These are phyloP conservation scores for Platycercus adscitus DNA, from an alignment of 2,113 vertebrate genomes.

Conservation along the genomic window DNA sequence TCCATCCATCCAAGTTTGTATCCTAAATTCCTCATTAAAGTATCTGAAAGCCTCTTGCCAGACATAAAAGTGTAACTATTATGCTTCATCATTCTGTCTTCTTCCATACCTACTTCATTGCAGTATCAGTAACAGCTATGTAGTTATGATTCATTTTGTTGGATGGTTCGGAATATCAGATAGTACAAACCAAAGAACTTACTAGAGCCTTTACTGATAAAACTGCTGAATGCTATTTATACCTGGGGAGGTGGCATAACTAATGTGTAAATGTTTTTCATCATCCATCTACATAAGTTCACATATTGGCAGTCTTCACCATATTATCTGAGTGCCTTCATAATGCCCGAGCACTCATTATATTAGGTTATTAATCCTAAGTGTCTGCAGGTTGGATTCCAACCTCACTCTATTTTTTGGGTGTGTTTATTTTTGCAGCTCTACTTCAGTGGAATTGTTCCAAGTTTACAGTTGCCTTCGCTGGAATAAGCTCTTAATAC, in stretches of 20 bases:
- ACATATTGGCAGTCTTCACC: background rate
- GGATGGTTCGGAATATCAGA: background rate
- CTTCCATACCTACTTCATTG: background rate
- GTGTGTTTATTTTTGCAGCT: background rate
- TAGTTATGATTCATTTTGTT: constrained; percentile 1
- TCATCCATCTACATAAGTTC: background rate
- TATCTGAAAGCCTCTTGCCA: background rate
- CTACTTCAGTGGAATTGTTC: background rate
- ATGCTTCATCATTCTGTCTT: background rate
- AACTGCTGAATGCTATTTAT: background rate
- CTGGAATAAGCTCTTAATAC: background rate
- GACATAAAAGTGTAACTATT: background rate
- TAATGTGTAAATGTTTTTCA: background rate
- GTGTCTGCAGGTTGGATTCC: background rate
- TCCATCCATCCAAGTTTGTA: background rate
- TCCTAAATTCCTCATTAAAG: background rate
- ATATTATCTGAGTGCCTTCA: background rate
- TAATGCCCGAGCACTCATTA: background rate
- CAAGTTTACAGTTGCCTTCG: background rate
- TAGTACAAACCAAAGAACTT: background rate
- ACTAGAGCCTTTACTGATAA: background rate
- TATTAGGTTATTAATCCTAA: background rate
- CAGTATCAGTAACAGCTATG: background rate
- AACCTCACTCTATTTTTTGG: background rate
- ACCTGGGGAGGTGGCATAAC: background rate